A percentile compares a stretch with the other conserved stretches of the same genome.
phyloP scores from a whole-genome alignment of 1,140 invertebrate species.

The Bombyx mori region DNA sequence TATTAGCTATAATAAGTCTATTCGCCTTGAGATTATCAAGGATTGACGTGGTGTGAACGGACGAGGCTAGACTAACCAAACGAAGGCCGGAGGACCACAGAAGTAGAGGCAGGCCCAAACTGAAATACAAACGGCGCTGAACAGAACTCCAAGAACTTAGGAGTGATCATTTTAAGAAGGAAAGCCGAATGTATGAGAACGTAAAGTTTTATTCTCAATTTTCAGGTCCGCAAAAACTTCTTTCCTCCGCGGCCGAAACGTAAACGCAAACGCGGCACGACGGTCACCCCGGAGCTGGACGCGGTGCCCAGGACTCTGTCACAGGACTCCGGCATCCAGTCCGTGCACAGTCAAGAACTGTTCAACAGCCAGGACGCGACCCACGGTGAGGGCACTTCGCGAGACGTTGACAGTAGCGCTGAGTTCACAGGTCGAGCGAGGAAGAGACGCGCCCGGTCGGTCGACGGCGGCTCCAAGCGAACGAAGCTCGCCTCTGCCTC shows the following conservation, averaged over 20 bases:
- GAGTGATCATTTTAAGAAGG: too few relatives aligned
- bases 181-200: too few relatives aligned
- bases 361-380: slow-evolving; percentile 28
- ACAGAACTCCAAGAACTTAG: too few relatives aligned
- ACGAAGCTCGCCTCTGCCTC: slow-evolving; percentile 11
- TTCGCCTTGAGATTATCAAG: too few relatives aligned
- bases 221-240: slow-evolving; percentile 75
- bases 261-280: slow-evolving; percentile 36
- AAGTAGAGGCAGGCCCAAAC: too few relatives aligned
- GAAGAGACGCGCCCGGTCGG: slow-evolving; percentile 36
- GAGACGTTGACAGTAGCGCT: not conserved
- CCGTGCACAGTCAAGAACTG: slow-evolving; percentile 16
- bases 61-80: too few relatives aligned
- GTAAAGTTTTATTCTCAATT: slow-evolving; percentile 8
- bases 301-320: slow-evolving; percentile 7
- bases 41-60: too few relatives aligned
- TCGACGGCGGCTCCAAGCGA: slow-evolving; percentile 28
- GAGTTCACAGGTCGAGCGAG: not conserved
- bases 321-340: slow-evolving; percentile 19
- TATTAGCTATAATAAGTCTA: too few relatives aligned
- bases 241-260: slow-evolving; percentile 75
- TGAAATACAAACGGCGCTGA: too few relatives aligned
- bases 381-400: slow-evolving; percentile 8
- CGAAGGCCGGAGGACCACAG: too few relatives aligned
- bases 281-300: not conserved